Base-by-base conservation (phyloP, 1,140 invertebrate species). In the Diabrotica virgifera region DNA sequence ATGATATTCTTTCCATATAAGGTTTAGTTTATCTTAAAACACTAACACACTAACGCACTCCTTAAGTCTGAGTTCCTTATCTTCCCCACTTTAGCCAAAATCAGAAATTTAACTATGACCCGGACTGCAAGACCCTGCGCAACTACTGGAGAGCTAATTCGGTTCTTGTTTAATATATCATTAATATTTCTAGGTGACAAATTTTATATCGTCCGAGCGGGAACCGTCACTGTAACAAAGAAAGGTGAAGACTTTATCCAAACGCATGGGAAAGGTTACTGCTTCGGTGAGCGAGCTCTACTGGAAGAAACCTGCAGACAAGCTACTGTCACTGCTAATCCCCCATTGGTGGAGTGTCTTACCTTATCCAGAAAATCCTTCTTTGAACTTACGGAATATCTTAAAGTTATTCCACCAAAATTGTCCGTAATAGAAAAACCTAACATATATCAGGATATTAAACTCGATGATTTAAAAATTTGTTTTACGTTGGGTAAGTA, bases 181-280 rank as follows among this genome's bases (percentile, higher is more conserved):
- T 6, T n/a, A 8, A 11, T 54, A 24, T 59, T 54, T 62, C 14
- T 24, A 66, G 96, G 96, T 5, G 95, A 98, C 77, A 96, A 96
- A 70, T 99, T 99, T 80, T 98, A 93, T 76, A 96, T 99, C 64
- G 96, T 98, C 64, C 90, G 92, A 63, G 91, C 91, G n/a, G 96
- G 96, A 9, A 90, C 89, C 66, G 95, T 96, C 36, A 86, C 87
- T 60, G 87, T 93, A 57, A 90, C 87, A 2, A 90, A 91, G 74
- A 80, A 75, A 78, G 84, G 58, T 80, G 81, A 51, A 82, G 85
- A 13, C 2, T 83, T 56, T 85, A 83, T 91, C 5, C 82, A 84
- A 5, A 80, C 84, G 9, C 82, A 91, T n/a, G 81, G 83, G 5
- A 84, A 87, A 11, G 90, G 90, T 5, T 84, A 91, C 59, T 93